A percentile compares a stretch with the other conserved stretches of the same genome.
Evolutionary conservation across 2,113 vertebrate species (phyloP).

Genomic region (cattle (Bos taurus)): DNA sequence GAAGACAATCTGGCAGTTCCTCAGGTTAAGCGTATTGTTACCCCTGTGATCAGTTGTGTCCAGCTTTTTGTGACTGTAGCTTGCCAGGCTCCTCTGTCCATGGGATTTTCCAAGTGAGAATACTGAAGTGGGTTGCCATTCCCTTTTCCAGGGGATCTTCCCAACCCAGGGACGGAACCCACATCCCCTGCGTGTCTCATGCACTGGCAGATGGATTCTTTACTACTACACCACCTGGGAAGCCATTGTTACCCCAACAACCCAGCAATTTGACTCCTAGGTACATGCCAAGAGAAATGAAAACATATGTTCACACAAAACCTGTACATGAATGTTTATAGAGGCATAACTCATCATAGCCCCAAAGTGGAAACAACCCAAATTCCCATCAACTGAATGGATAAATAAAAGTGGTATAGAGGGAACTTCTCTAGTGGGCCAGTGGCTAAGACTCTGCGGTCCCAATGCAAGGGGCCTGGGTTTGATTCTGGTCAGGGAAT

Average conservation of each 20-base stretch:
- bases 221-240: background rate
- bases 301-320: background rate
- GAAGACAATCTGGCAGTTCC: background rate
- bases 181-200: background rate
- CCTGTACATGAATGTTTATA: background rate
- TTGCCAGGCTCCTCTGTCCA: background rate
- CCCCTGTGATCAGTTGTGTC: background rate
- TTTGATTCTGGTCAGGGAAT: background rate
- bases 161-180: background rate
- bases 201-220: background rate
- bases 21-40: background rate
- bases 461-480: background rate
- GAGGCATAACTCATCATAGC: background rate
- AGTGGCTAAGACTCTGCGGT: background rate
- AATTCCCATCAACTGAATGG: background rate
- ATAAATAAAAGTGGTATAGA: background rate
- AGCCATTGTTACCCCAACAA: background rate
- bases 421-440: background rate
- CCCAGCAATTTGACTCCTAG: background rate
- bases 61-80: background rate
- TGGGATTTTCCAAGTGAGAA: background rate
- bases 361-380: background rate
- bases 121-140: background rate
- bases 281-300: background rate
- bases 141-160: background rate